Conservation (phyloP, 2,113 vertebrate species). For the Cavia aperea region DNA sequence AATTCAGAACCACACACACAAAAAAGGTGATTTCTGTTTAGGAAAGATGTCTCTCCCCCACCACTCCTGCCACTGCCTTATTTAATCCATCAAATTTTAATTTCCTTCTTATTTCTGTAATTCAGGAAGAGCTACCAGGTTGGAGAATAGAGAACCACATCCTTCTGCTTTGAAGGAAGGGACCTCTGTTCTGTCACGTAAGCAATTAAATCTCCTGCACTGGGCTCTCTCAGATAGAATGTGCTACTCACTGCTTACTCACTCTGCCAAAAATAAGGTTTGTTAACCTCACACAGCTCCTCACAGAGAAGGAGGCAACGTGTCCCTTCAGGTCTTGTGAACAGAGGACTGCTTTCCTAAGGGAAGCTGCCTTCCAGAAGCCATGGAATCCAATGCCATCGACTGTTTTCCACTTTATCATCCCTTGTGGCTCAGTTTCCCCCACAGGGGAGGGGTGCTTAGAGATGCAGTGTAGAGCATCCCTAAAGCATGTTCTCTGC, state of each 20-base stretch:
- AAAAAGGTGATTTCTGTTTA: constrained; percentile 35
- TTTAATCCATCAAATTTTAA: constrained; percentile 60
- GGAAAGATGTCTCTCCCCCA: neutral
- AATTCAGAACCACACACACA: constrained; percentile 18
- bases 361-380: neutral
- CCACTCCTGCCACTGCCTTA: neutral
- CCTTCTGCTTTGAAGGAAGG: neutral
- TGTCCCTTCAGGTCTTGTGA: neutral
- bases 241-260: neutral
- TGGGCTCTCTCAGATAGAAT: neutral
- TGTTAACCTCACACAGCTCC: neutral
- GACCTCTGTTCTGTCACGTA: neutral
- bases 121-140: constrained; percentile 30
- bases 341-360: neutral
- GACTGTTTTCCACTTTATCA: neutral
- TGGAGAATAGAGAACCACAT: too few relatives aligned
- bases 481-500: neutral
- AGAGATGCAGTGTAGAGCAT: neutral
- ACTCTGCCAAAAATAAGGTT: constrained; percentile 30
- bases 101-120: constrained; percentile 56
- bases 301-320: rapidly evolving
- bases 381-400: rapidly evolving
- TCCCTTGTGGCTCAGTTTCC: neutral
- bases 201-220: neutral
- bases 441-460: neutral